Percentiles rank a stretch among this genome's conserved stretches.
These are phyloP conservation scores for Parazoanthus darwini DNA, from an alignment of 92 coral and sea anemone species.

Conservation along the genomic window DNA sequence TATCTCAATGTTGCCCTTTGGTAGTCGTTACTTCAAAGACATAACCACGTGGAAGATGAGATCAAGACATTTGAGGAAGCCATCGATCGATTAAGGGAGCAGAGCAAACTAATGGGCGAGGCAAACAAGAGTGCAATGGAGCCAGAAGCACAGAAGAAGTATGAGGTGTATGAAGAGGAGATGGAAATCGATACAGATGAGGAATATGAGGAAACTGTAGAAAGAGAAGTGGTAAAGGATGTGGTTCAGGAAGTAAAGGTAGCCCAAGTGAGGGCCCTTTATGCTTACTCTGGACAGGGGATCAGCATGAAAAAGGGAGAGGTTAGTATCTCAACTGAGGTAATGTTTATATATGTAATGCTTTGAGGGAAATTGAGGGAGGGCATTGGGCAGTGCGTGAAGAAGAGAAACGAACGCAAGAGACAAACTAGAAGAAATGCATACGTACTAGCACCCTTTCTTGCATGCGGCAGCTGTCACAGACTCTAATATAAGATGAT, in stretches of 20 bases:
- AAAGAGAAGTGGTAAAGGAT: conserved; percentile 83
- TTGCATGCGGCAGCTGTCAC: background rate
- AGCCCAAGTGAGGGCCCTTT: conserved; percentile 87
- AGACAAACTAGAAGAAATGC: background rate
- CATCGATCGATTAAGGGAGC: conserved; percentile 77
- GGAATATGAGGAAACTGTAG: conserved; percentile 86
- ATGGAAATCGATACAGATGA: conserved; percentile 93
- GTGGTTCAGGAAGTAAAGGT: conserved; percentile 82
- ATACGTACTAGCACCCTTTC: background rate
- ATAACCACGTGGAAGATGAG: conserved; percentile 85
- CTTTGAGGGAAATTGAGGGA: background rate
- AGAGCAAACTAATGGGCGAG: conserved; percentile 94
- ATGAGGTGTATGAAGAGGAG: conserved; percentile 82
- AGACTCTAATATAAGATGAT: background rate
- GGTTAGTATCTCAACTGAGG: conserved; percentile 49
- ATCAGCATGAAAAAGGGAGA: conserved; percentile 86
- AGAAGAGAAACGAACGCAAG: background rate
- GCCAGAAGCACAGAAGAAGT: conserved; percentile 45
- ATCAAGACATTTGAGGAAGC: conserved; percentile 83
- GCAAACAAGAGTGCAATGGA: conserved; percentile 55
- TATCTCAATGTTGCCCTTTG: background rate
- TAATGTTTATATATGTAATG: background rate
- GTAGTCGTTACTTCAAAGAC: conserved; percentile 95
- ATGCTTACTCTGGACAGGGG: conserved; percentile 85
- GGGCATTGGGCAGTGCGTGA: background rate